Conservation (phyloP, 2,888 invertebrate genomes). For the Synanthedon andrenaeformis region DNA sequence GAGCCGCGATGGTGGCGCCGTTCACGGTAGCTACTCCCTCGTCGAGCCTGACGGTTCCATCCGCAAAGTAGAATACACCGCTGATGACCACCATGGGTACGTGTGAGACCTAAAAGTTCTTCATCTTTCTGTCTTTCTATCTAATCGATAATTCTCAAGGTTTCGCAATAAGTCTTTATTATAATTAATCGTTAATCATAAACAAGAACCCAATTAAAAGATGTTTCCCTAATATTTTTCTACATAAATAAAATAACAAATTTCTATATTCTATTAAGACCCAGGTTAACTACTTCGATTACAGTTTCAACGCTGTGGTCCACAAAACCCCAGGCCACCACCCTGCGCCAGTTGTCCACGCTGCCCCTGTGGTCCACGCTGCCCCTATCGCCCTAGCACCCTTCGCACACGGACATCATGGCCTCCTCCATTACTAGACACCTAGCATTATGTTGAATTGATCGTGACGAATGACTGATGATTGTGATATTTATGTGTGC, state of each 20-base stretch:
- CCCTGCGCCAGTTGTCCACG: conserved; percentile 49
- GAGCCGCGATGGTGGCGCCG: conserved; percentile 73
- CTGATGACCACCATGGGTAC: conserved; percentile 72
- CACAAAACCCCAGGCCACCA: conserved; percentile 64
- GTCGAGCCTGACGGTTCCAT: conserved; percentile 74
- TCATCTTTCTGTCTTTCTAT: conserved; percentile 4
- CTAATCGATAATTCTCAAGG: too few relatives aligned
- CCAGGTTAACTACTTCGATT: conserved; percentile 8
- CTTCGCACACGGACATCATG: conserved; percentile 54
- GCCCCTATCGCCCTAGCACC: conserved; percentile 34
- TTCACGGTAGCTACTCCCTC: conserved; percentile 75
- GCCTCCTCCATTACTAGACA: conserved; percentile 44
- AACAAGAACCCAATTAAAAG: too few relatives aligned
- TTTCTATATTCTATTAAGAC: too few relatives aligned
- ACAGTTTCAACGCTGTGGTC: conserved; percentile 67
- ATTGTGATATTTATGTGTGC: conserved; percentile 69
- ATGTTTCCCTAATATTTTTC: too few relatives aligned
- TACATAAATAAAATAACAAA: too few relatives aligned
- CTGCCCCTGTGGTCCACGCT: conserved; percentile 39
- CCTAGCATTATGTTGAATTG: conserved; percentile 30
- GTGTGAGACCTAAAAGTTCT: not conserved
- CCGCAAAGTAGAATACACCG: conserved; percentile 74
- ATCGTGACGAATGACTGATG: conserved; percentile 56
- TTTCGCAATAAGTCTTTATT: too few relatives aligned
- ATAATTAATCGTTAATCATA: too few relatives aligned